Conservation (phyloP, 2,888 invertebrate species). For the Andrena minutula region DNA sequence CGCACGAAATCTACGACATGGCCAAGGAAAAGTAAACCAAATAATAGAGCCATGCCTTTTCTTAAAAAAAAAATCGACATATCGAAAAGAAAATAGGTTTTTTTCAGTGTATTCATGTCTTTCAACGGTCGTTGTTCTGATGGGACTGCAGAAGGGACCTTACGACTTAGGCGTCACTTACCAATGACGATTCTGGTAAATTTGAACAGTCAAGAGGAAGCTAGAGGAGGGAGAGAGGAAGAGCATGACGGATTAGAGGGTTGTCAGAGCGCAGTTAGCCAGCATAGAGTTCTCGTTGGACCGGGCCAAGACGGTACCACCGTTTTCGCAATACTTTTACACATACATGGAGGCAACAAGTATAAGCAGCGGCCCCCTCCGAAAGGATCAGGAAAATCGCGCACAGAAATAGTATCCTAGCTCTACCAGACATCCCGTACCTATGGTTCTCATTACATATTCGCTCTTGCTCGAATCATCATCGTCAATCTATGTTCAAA, state of each 20-base stretch:
- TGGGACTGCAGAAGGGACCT: conserved; percentile 18
- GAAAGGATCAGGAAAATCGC: conserved; percentile 16
- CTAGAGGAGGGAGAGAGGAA: background rate
- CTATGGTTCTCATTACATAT: conserved; percentile 57
- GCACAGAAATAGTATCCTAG: conserved; percentile 12
- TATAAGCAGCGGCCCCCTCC: background rate
- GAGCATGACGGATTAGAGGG: background rate
- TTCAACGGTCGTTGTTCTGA: background rate
- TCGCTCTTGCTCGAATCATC: conserved; percentile 65
- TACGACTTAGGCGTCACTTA: conserved; percentile 26
- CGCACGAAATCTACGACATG: background rate
- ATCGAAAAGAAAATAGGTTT: background rate
- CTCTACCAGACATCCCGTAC: conserved; percentile 81
- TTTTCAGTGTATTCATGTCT: conserved; percentile 57
- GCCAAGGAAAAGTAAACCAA: background rate
- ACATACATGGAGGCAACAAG: background rate
- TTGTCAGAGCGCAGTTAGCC: conserved; percentile 7
- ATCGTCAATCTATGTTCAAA: conserved; percentile 55
- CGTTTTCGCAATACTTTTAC: conserved; percentile 16
- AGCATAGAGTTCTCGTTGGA: conserved; percentile 16
- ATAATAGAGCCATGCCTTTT: background rate
- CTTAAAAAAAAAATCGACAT: background rate
- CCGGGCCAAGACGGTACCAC: conserved; percentile 17
- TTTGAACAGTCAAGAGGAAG: background rate
- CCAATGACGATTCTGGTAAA: conserved; percentile 11